Evolutionary conservation across 2,888 invertebrate species (phyloP), one percentile per base, ranked within the genome.

Genomic region (Rutpela maculata): DNA sequence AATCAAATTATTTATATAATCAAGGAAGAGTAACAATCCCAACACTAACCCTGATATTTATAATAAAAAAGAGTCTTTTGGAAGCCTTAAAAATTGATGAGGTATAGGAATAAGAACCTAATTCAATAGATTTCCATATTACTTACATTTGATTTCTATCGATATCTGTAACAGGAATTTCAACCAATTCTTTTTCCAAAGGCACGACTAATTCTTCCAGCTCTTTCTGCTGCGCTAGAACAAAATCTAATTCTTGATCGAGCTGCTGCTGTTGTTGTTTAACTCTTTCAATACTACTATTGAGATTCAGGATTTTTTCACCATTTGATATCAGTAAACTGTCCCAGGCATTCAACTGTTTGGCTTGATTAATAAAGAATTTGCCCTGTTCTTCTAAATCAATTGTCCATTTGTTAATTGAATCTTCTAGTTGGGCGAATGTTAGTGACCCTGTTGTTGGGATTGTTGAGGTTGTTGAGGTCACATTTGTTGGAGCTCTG

Each of bases 261-360:
- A 99, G 89, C 72, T 96, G 95, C 83, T 95, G 94, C 85, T 98
- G 98, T 83, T 98, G 97, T 67, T 94, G 92, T 89, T 97, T 97
- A 0, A 98, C 96, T 72, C 94, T 92, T 87, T 97, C 95, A n/a
- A 98, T 95, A 35, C 96, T 95, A 84, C 95, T 94, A 89, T 97
- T 97, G 15, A 98, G 90, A 82, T 94, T 93, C 0, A 97, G 93
- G 82, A 98, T 97, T 94, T 98, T 98, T 82, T 98, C 97, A 19
- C 97, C 98, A 88, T 98, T 98, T 26, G 94, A 93, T 74, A 98
- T 96, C 0, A 99, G 92, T 57, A 98, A 91, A 80, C 95, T 92
- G 88, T 99, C 99, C 98, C 99, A 99, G 0, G 97, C 96, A 89
- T 99, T 99, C 75, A 99, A 94, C 90, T 98, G 97, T 5, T 97